These are phyloP conservation scores for Lepidurus packardi DNA, from an alignment of 1,140 invertebrate species.

Conservation along the genomic window DNA sequence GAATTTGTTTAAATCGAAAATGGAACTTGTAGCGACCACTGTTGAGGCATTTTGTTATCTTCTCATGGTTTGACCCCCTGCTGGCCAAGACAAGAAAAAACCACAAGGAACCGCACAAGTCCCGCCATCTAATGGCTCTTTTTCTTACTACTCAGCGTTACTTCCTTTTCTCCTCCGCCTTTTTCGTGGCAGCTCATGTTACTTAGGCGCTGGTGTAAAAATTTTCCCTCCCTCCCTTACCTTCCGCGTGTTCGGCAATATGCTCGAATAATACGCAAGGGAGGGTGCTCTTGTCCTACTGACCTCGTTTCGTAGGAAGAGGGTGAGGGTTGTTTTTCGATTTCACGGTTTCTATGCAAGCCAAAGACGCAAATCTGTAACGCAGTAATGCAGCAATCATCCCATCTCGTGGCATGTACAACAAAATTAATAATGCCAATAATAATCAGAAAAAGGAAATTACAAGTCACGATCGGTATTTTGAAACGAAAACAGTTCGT, in stretches of 20 bases:
- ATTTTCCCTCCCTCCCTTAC: background rate
- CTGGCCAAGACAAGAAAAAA: background rate
- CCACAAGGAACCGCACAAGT: background rate
- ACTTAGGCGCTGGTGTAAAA: background rate
- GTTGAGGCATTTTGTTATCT: background rate
- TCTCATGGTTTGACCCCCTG: background rate
- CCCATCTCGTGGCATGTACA: background rate
- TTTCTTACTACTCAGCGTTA: background rate
- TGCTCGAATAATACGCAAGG: background rate
- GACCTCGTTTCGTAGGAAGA: background rate
- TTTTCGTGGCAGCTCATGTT: background rate
- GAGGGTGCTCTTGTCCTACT: slow-evolving; percentile 11
- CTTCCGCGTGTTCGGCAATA: background rate
- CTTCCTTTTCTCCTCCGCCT: background rate
- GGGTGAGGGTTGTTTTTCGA: slow-evolving; percentile 2
- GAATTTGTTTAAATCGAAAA: background rate
- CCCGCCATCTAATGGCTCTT: background rate
- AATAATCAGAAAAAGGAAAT: background rate
- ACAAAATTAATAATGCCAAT: background rate
- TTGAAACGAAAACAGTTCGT: background rate
- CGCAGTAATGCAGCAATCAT: background rate
- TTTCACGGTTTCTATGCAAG: background rate
- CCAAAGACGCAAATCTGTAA: background rate
- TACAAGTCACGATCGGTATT: background rate
- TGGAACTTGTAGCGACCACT: background rate